These are phyloP conservation scores for Metellina segmentata DNA, from an alignment of 2,888 invertebrate species.

Conservation along the genomic window DNA sequence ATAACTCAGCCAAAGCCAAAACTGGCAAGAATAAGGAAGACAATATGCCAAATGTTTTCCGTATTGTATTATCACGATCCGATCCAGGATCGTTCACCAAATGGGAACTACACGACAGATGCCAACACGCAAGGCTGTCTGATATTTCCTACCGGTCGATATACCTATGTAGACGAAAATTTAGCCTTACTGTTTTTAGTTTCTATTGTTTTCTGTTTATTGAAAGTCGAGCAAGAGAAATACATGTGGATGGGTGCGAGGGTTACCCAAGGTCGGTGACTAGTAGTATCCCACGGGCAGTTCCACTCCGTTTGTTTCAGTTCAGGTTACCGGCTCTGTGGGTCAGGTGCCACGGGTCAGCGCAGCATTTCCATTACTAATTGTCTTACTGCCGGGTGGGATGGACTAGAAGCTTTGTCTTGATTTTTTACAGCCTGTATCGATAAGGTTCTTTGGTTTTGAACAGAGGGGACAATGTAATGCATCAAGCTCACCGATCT, in stretches of 20 bases:
- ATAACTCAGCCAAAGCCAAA: neutral
- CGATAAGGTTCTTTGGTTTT: slow-evolving; percentile 26
- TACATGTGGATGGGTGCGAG: slow-evolving; percentile 37
- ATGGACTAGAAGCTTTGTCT: slow-evolving; percentile 50
- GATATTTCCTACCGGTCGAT: neutral
- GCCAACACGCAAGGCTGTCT: slow-evolving; percentile 34
- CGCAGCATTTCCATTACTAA: slow-evolving; percentile 45
- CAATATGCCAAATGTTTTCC: slow-evolving; percentile 29
- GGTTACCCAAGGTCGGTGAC: slow-evolving; percentile 70
- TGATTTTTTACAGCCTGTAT: slow-evolving; percentile 4
- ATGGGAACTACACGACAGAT: slow-evolving; percentile 11
- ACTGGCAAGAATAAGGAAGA: slow-evolving; percentile 37
- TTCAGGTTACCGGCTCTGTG: slow-evolving; percentile 73
- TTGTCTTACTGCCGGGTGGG: slow-evolving; percentile 38
- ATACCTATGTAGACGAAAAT: slow-evolving; percentile 37
- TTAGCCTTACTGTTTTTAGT: slow-evolving; percentile 48
- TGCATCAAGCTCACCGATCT: neutral
- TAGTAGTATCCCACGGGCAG: slow-evolving; percentile 55
- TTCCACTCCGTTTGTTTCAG: slow-evolving; percentile 58
- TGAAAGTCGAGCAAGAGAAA: slow-evolving; percentile 54
- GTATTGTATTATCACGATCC: slow-evolving; percentile 35
- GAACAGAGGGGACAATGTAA: neutral
- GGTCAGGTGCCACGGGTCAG: slow-evolving; percentile 71
- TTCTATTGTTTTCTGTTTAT: slow-evolving; percentile 65
- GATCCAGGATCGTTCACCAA: neutral